Conservation (phyloP, 2,888 invertebrate genomes). For the Troglohyphantes excavatus region DNA sequence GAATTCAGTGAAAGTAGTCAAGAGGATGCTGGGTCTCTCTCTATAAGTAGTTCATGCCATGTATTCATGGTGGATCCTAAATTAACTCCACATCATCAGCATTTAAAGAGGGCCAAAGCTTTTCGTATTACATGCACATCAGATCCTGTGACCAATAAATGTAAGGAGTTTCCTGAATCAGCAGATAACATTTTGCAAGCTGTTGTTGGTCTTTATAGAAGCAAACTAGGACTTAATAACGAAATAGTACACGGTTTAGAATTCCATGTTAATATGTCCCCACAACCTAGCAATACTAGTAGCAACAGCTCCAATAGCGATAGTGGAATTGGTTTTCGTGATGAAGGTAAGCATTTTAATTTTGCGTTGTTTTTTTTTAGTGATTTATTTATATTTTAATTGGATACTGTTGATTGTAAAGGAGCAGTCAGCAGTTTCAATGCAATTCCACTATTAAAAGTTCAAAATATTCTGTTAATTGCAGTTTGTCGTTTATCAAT, state of each 20-base stretch:
- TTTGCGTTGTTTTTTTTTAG: background rate
- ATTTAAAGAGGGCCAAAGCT: conserved; percentile 89
- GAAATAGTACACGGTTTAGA: conserved; percentile 81
- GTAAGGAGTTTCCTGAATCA: conserved; percentile 94
- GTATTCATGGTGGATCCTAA: conserved; percentile 96
- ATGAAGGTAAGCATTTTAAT: conserved; percentile 85
- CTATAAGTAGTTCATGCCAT: conserved; percentile 90
- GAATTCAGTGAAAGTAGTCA: conserved; percentile 80
- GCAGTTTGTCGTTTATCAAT: no score
- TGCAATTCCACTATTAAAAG: no score
- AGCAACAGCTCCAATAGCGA: conserved; percentile 95
- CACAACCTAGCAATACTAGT: conserved; percentile 87
- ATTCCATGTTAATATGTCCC: conserved; percentile 86
- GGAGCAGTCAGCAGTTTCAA: background rate
- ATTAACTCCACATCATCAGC: conserved; percentile 90
- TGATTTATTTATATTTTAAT: background rate
- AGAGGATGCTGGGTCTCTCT: conserved; percentile 79
- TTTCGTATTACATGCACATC: conserved; percentile 92
- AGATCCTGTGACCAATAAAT: conserved; percentile 84
- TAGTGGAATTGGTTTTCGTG: conserved; percentile 96
- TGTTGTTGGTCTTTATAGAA: conserved; percentile 85
- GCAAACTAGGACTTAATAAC: conserved; percentile 73
- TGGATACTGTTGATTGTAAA: background rate
- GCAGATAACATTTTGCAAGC: conserved; percentile 87
- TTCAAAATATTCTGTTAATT: no score